Evolutionary conservation across 2,888 invertebrate species (phyloP), one percentile per base, ranked within the genome.

Genomic region (Lycocerus yunnanus): DNA sequence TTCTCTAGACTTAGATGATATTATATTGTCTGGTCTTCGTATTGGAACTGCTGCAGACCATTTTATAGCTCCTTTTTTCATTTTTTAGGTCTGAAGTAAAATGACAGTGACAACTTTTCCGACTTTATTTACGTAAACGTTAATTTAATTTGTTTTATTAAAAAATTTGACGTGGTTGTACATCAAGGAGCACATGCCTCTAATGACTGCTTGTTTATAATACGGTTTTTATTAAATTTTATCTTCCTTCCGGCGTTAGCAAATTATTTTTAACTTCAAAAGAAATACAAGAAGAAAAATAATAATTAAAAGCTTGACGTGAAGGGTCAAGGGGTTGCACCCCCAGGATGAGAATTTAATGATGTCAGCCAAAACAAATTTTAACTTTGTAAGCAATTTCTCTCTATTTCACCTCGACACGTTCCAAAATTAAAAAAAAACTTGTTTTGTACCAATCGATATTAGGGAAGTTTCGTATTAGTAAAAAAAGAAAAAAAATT

Each of bases 11-110:
- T 89, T 89, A 0, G 90, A 90, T 11, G 90, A 90, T 72, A 90
- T 88, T 15, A 91, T 89, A 78, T 89, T 90, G 80, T 90, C 89
- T 58, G 86, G 83, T 59, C 88, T 89, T 79, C 87, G 84, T 80
- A 88, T 86, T 65, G 86, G 88, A 14, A 82, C 80, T 4, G 89
- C 74, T 78, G 87, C 88, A 75, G 89, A 88, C 90, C 90, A 90
- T 85, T 89, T 90, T 14, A 74, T 6, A 0, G 16, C 27, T 8
- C 14, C 21, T 4, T 73, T 74, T 18, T 74, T 74, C 74, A 74
- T 71, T n/a, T n/a, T 43, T n/a, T 43, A 43, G 43, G 6, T 43
- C 2, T 43, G 6, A 6, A n/a, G 6, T n/a, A 43, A 43, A n/a
- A 0, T 43, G 43, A n/a, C 43, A 43, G 43, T 8, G 43, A n/a